Evolutionary conservation across 2,113 vertebrate species (phyloP).

Genomic region (Paramisgurnus dabryanus): DNA sequence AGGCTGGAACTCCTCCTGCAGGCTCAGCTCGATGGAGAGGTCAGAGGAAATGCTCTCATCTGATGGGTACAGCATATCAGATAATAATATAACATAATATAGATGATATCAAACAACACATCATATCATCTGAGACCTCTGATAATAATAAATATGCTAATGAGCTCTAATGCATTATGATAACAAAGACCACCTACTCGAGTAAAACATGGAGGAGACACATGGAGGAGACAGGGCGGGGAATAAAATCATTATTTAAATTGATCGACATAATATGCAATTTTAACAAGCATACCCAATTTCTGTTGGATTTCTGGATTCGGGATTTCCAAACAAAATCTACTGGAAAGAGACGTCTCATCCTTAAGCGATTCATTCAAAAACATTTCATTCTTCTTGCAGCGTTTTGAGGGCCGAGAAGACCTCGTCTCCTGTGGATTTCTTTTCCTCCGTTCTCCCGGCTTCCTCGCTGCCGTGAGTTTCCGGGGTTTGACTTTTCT

Average conservation of each 20-base stretch:
- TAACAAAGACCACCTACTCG: no score
- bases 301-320: slow-evolving; percentile 34
- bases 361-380: background rate
- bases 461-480: background rate
- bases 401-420: slow-evolving; percentile 15
- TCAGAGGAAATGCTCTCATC: slow-evolving; percentile 63
- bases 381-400: background rate
- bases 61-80: background rate
- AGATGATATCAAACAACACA: background rate
- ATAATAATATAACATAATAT: no score
- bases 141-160: no score
- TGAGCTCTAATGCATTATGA: no score
- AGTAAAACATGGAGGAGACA: no score
- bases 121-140: background rate
- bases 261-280: no score
- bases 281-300: slow-evolving; percentile 53
- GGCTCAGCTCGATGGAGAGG: slow-evolving; percentile 70
- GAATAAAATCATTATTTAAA: no score
- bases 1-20: slow-evolving; percentile 56
- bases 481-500: background rate
- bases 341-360: background rate
- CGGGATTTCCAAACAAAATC: slow-evolving; percentile 59
- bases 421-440: background rate
- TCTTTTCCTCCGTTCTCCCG: background rate
- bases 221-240: no score